Evolutionary conservation across 2,888 invertebrate species (phyloP), one percentile per base, ranked within the genome.

Genomic region (Caenorhabditis panamensis): DNA sequence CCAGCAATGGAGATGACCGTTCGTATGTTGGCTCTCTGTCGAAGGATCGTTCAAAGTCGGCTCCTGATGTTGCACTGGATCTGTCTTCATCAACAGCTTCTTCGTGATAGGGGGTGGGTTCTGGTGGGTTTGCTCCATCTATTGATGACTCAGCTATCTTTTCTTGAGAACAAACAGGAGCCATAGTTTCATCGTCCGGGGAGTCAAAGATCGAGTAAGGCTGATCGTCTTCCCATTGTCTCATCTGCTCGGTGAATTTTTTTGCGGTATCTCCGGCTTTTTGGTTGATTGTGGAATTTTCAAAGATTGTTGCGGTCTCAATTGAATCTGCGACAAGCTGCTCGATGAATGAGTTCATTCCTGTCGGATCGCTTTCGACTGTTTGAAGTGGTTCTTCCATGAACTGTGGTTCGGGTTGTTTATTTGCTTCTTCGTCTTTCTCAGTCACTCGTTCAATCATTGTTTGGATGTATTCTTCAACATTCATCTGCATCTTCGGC

Each of bases 381-480:
- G 4, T 18, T 3, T 44, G 2, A n/a, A n/a, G n/a, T 37, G 58
- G 20, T 18, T 36, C 20, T 37, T 3, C 18, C 4, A 37, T 36
- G 11, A 2, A 1, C 16, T 36, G 18, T 37, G 36, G n/a, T n/a
- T n/a, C n/a, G n/a, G n/a, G n/a, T 31, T 20, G 36, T 31, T 36
- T 44, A 53, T 11, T n/a, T 18, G 3, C 51, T 8, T 41, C 8
- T 47, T 73, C 41, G 13, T 13, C 18, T 1, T 16, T 59, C 36
- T 66, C 71, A 9, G 62, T 47, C 0, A 79, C 79, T 37, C 41
- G 47, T 2, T 63, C 67, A 24, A 79, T 79, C 67, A 79, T 79
- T 0, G 64, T 72, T 31, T 63, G 67, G n/a, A 79, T 72, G 37
- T 77, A 73, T 47, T 69, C 69, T 67, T 78, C 68, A 20, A 77